Conservation (phyloP, 2,888 invertebrate species). For the Torymus aiolomorphi region DNA sequence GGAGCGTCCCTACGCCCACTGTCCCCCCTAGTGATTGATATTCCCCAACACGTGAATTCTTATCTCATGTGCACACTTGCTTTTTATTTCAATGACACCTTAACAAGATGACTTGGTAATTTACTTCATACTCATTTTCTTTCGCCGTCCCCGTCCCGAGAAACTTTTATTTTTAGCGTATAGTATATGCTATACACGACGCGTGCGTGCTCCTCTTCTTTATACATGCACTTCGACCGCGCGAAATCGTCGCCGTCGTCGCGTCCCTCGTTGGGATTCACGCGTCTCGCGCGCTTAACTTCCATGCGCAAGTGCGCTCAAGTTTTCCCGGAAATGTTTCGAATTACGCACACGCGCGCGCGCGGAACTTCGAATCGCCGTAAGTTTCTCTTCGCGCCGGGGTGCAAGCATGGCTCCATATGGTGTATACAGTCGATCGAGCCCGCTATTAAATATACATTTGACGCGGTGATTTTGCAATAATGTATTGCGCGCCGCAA, state of each 20-base stretch:
- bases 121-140: background rate
- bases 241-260: background rate
- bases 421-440: slow-evolving; percentile 12
- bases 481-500: slow-evolving; percentile 17
- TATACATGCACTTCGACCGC: background rate
- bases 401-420: background rate
- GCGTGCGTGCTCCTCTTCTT: background rate
- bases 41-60: slow-evolving; percentile 4
- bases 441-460: slow-evolving; percentile 33
- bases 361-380: background rate
- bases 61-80: background rate
- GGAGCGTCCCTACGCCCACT: too few relatives aligned
- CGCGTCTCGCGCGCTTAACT: slow-evolving; percentile 13
- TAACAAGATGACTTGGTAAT: slow-evolving; percentile 51
- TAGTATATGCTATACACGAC: background rate
- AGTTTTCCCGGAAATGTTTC: slow-evolving; percentile 23
- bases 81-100: slow-evolving; percentile 26
- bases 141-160: background rate
- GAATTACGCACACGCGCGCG: slow-evolving; percentile 24
- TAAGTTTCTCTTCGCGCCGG: background rate
- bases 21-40: slow-evolving; percentile 23
- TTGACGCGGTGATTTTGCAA: slow-evolving; percentile 3
- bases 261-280: slow-evolving; percentile 33
- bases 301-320: background rate
- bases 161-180: slow-evolving; percentile 46